Evolutionary conservation across 2,888 invertebrate species (phyloP), one percentile per base, ranked within the genome.

Genomic region (Lasioglossum oenotherae): DNA sequence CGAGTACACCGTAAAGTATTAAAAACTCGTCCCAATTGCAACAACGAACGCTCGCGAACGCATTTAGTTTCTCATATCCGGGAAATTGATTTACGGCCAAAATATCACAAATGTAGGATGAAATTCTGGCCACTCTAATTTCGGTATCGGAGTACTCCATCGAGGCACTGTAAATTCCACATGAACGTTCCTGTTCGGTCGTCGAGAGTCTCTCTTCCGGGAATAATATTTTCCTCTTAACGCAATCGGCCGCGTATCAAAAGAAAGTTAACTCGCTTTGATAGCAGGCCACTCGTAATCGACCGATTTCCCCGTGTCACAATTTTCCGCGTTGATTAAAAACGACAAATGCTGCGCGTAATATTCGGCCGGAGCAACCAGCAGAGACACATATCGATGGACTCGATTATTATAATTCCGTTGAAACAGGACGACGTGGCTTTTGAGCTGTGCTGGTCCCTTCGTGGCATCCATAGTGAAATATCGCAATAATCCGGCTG

Each of bases 341-440:
- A 81, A 76, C 81, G 78, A 80, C 82, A 82, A 89, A 83, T 85
- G 80, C 81, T 78, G 71, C 81, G 49, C 57, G 74, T 84, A 81
- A 86, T 84, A 84, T 79, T 78, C 74, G 35, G 12, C 44, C 35
- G 2, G 6, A 1, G 16, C 16, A 31, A 16, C 6, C 12, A 64
- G 14, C 27, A 31, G 14, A 31, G 64, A 31, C 31, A 60, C 14
- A 4, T 14, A 16, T 31, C 64, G 64, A 64, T 64, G n/a, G n/a
- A 57, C 57, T 57, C n/a, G 57, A 57, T 57, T 57, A 57, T 57
- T n/a, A 57, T 57, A 57, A 57, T 1, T n/a, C 12, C 10, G 1
- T 12, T 57, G 23, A n/a, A n/a, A 57, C n/a, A 57, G 12, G n/a
- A 10, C 57, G 10, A 57, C n/a, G 53, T 3, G n/a, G 53, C n/a